Evolutionary conservation across 2,797 vertebrate genomes (phyloP), one percentile per base, ranked within the genome.

Genomic region (Gallirallus australis): DNA sequence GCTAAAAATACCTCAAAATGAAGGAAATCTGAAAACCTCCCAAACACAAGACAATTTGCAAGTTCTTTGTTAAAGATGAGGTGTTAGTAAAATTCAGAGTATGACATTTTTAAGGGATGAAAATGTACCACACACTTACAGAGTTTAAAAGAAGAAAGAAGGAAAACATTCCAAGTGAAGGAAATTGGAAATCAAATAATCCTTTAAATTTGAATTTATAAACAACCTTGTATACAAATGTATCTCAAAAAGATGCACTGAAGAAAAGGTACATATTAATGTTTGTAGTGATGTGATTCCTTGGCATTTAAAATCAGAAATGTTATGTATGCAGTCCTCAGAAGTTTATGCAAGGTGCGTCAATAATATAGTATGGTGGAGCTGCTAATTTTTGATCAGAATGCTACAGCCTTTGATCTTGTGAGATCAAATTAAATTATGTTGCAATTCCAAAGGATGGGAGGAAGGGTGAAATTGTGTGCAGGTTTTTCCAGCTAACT

Each of bases 51-150:
- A 35, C 48, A 53, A 59, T 81, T 35, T 86, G 60, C 23, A 28
- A 64, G 48, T 91, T 92, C 48, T 72, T 96, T 93, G 40, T 77
- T 95, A 48, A 96, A 85, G 72, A 89, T 90, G 63, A 89, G 39
- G 18, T 95, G 71, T 88, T 93, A 89, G 50, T 93, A 85, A 93
- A 96, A 96, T 95, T 97, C 30, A 42, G 37, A 94, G 40, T 94
- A 72, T 59, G 94, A 78, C 78, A 76, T 72, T 60, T 84, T 76
- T 52, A 91, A 54, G 35, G 4, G 6, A 56, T 54, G 73, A 47
- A 86, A 59, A 91, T 45, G 45, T 20, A 24, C 21, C 17, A 50
- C 53, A 45, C 50, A 14, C 73, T 72, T 94, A 76, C 71, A 72
- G 56, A 89, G 80, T 24, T 77, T 45, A 39, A 59, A 81, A 37